Conservation (phyloP, 2,113 vertebrate species). For the Urocynchramus pylzowi region DNA sequence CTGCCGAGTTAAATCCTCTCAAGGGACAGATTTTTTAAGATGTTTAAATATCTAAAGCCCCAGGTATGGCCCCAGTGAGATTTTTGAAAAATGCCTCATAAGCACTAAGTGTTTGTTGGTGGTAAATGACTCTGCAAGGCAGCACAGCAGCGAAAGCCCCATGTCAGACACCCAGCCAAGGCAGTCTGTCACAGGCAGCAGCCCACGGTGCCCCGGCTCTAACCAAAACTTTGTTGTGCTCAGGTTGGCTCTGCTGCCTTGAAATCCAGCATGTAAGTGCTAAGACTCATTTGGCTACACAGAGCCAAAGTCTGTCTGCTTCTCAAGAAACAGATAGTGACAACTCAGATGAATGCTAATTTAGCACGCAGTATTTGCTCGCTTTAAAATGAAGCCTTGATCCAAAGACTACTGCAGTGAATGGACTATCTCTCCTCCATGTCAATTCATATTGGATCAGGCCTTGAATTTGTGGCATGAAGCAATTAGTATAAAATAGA, state of each 20-base stretch:
- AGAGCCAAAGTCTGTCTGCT: background rate
- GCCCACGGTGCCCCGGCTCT: background rate
- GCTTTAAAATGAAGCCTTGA: background rate
- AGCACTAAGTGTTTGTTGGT: background rate
- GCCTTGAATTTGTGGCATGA: background rate
- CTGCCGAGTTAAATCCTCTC: conserved; percentile 32
- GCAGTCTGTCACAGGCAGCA: background rate
- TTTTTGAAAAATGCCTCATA: conserved; percentile 41
- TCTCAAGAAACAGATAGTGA: background rate
- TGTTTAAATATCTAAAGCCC: conserved; percentile 43
- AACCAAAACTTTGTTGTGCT: background rate
- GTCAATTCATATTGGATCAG: conserved; percentile 22
- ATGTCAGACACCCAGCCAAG: accelerated
- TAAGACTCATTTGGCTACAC: background rate
- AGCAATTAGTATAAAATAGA: conserved; percentile 50
- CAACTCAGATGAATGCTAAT: background rate
- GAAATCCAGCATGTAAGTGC: background rate
- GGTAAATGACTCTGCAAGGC: background rate
- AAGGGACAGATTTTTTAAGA: conserved; percentile 44
- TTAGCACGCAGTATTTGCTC: background rate
- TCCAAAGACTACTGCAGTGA: background rate
- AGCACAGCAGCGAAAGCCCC: background rate
- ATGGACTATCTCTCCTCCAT: background rate
- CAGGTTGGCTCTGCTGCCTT: background rate
- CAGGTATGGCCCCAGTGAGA: conserved; percentile 3